phyloP scores from a whole-genome alignment of 2,797 vertebrate species.

The Momotus momota region DNA sequence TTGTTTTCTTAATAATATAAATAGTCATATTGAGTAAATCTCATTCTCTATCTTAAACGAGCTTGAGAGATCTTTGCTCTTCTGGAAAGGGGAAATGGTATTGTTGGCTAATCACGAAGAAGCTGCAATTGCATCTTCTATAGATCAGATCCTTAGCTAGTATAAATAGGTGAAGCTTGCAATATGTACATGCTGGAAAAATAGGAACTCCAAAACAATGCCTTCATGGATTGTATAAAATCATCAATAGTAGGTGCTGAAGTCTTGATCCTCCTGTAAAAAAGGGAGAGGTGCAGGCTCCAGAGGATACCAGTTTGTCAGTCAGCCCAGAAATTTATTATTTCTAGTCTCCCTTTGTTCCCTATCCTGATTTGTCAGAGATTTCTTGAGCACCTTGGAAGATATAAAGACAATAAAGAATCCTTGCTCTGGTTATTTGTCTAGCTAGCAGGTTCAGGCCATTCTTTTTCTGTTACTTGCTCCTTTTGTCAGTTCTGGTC shows the following conservation, averaged over 20 bases:
- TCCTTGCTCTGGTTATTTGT: not conserved
- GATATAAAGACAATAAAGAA: not conserved
- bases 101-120: not conserved
- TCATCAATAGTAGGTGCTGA: not conserved
- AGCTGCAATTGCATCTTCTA: not conserved
- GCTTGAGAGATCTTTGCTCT: not conserved
- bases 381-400: not conserved
- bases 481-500: not conserved
- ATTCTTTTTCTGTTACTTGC: not conserved
- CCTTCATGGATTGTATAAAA: not conserved
- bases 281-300: not conserved
- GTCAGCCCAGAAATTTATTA: not conserved
- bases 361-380: not conserved
- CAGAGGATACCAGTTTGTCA: not conserved
- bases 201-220: not conserved
- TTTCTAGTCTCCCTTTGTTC: not conserved
- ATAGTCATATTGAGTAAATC: conserved; percentile 25
- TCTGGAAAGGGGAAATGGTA: not conserved
- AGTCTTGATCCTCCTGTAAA: not conserved
- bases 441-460: not conserved
- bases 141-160: not conserved
- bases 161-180: not conserved
- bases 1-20: not conserved
- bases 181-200: not conserved
- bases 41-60: not conserved